Evolutionary conservation across 2,797 vertebrate species (phyloP).

Genomic region (Staurois parvus): DNA sequence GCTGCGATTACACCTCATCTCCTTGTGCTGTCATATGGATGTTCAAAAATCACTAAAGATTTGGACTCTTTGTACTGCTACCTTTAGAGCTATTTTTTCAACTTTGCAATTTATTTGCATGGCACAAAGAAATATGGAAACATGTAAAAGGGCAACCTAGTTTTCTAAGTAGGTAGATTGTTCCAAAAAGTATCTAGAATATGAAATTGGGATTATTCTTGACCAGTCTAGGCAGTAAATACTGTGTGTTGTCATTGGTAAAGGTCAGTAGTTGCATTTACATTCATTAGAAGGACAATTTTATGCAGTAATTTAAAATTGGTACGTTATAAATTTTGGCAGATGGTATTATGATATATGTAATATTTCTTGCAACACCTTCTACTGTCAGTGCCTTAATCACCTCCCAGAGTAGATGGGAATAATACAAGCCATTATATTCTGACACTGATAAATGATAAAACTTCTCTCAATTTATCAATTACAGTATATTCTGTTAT

Average conservation of each 20-base stretch:
- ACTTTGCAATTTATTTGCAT: neutral
- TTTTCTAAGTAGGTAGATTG: neutral
- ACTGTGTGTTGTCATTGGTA: conserved; percentile 7
- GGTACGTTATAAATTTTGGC: conserved; percentile 37
- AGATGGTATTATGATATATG: conserved; percentile 52
- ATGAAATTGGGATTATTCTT: neutral
- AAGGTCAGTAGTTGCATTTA: conserved; percentile 45
- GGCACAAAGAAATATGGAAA: neutral
- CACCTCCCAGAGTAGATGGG: conserved; percentile 36
- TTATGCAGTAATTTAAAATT: conserved; percentile 44
- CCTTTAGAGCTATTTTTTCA: neutral
- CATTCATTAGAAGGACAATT: conserved; percentile 32
- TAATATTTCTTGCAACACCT: conserved; percentile 45
- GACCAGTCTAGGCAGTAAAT: conserved; percentile 8
- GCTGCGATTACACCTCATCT: neutral
- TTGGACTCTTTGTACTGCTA: too few relatives aligned
- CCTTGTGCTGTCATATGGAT: neutral
- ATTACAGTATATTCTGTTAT: conserved; percentile 29
- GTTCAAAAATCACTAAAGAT: neutral
- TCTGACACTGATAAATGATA: conserved; percentile 56
- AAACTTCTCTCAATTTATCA: conserved; percentile 40
- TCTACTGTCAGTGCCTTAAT: conserved; percentile 45
- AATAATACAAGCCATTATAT: conserved; percentile 41
- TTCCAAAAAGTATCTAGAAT: neutral
- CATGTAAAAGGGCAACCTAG: neutral